Evolutionary conservation across 2,888 invertebrate genomes (phyloP), one percentile per base, ranked within the genome.

Genomic region (Julus scandinavius): DNA sequence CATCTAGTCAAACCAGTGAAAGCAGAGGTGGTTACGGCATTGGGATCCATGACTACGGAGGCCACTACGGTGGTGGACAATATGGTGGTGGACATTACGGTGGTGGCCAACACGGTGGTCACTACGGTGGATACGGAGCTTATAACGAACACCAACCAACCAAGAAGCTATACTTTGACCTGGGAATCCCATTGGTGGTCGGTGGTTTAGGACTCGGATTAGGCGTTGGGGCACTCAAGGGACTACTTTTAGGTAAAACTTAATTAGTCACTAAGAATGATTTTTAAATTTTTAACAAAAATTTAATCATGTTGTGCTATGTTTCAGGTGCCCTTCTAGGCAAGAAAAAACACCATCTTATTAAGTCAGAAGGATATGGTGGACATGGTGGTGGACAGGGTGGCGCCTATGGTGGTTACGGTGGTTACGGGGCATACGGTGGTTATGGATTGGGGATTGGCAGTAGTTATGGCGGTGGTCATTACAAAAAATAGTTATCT

Each of bases 161-260:
- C 1, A 87, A 87, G 63, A 72, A 87, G 41, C 45, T 87, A n/a
- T 29, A 72, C 41, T 72, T 87, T 2, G 87, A 87, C 49, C 80
- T 87, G 5, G 87, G 87, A 29, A 87, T 87, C 29, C 87, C 87
- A 1, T 29, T 87, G 20, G 87, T 87, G 13, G 83, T 87, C 6
- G 87, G 87, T 40, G 87, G 87, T 5, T 45, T 87, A 29, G 87
- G 87, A 9, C 45, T 87, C 9, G 87, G 87, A n/a, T 49, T 87
- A n/a, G 87, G 87, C 1, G 87, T 87, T 83, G 87, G 87, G 2
- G 87, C 87, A n/a, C 83, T 87, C 5, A 87, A 87, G 83, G 87
- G 87, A 29, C 45, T 87, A 7, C 41, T 87, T 29, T 63, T 87
- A 29, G 58, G 58, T 58, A 58, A n/a, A 17, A 17, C n/a, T 58